Evolutionary conservation across 1,140 invertebrate species (phyloP).

Genomic region (Lucilia sericata): DNA sequence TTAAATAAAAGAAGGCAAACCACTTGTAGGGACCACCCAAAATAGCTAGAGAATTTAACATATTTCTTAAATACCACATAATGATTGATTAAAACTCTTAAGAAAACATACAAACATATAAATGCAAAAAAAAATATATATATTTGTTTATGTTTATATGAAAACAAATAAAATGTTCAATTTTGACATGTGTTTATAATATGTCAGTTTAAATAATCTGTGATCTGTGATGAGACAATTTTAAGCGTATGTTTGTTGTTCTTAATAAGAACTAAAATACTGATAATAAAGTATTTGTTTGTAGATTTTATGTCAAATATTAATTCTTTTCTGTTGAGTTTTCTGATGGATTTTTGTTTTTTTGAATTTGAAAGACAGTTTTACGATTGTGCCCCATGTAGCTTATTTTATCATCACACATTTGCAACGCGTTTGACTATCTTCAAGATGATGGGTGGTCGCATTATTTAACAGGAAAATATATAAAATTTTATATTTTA

Average conservation of each 20-base stretch:
- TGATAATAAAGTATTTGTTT: neutral
- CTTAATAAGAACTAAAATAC: neutral
- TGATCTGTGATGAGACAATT: neutral
- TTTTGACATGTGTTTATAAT: conserved; percentile 8
- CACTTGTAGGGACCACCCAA: conserved; percentile 22
- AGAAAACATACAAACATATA: conserved; percentile 5
- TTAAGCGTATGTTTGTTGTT: neutral
- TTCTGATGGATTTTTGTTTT: no score
- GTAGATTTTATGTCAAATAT: neutral
- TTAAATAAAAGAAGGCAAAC: neutral
- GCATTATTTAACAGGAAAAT: neutral
- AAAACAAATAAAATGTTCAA: neutral
- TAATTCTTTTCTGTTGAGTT: neutral
- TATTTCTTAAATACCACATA: neutral
- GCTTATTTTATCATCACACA: conserved; percentile 23
- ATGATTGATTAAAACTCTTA: conserved; percentile 6
- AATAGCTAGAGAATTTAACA: neutral
- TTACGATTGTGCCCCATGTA: neutral
- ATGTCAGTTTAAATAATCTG: neutral
- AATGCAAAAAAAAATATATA: conserved; percentile 3
- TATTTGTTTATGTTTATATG: neutral
- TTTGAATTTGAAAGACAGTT: neutral
- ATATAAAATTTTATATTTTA: neutral
- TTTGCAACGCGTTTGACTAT: neutral
- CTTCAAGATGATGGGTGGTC: neutral